Conservation (phyloP, 1,140 invertebrate genomes). For the Homarus americanus region DNA sequence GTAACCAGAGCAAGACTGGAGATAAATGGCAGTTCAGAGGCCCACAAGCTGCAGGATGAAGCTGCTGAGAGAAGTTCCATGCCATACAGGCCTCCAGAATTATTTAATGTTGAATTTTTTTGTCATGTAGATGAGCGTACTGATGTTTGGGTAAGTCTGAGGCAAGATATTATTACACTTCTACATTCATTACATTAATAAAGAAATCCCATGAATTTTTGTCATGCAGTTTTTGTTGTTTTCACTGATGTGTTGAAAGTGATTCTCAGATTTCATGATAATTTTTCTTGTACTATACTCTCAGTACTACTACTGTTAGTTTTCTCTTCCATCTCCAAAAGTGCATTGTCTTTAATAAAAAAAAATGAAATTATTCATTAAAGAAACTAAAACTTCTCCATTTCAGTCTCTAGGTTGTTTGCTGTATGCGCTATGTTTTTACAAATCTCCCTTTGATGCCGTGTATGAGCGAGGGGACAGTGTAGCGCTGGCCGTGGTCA, state of each 20-base stretch:
- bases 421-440: constrained; percentile 90
- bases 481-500: constrained; percentile 90
- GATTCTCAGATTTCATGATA: too few species aligned
- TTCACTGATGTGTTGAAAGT: too few species aligned
- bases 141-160: constrained; percentile 91
- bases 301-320: too few species aligned
- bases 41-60: constrained; percentile 87
- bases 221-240: too few species aligned
- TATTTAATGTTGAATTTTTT: constrained; percentile 91
- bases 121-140: constrained; percentile 90
- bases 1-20: constrained; percentile 86
- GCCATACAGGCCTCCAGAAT: constrained; percentile 91
- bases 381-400: constrained; percentile 64
- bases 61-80: constrained; percentile 92
- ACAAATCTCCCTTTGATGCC: constrained; percentile 91
- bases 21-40: constrained; percentile 86
- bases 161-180: too few species aligned
- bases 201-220: too few species aligned
- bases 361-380: too few species aligned
- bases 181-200: too few species aligned
- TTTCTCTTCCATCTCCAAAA: too few species aligned
- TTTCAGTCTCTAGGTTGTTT: constrained; percentile 91
- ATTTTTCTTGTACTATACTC: too few species aligned
- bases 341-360: too few species aligned
- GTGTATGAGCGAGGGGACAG: constrained; percentile 92